These are phyloP conservation scores for Nomada lathburiana DNA, from an alignment of 2,888 invertebrate genomes.

Conservation along the genomic window DNA sequence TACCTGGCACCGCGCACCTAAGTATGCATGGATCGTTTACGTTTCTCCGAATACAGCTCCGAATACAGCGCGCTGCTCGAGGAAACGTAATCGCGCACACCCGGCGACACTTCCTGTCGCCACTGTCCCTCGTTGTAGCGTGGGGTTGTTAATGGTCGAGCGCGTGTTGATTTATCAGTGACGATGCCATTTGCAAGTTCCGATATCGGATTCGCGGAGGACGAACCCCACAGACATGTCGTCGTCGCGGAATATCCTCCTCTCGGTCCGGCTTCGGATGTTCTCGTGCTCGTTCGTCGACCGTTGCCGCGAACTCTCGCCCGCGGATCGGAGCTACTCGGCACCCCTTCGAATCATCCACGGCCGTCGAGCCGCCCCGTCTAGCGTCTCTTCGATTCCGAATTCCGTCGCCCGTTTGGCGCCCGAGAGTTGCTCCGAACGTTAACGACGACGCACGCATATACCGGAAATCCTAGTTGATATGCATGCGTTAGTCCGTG, in stretches of 20 bases:
- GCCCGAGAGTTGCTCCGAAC: conserved; percentile 38
- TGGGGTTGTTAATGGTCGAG: conserved; percentile 9
- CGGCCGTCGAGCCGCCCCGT: conserved; percentile 1
- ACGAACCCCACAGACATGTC: conserved; percentile 77
- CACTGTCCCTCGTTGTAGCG: conserved; percentile 19
- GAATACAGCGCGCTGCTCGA: background rate
- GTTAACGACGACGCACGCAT: conserved; percentile 47
- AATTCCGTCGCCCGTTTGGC: conserved; percentile 40
- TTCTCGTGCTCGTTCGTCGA: conserved; percentile 47
- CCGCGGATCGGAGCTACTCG: conserved; percentile 67
- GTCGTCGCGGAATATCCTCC: conserved; percentile 26
- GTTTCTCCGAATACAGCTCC: background rate
- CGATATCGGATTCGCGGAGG: conserved; percentile 59
- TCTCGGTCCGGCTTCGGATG: conserved; percentile 53
- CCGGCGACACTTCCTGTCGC: conserved; percentile 26
- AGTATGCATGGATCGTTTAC: background rate
- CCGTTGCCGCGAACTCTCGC: conserved; percentile 62
- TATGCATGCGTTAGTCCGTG: background rate
- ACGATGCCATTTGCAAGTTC: conserved; percentile 17
- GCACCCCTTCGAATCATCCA: conserved; percentile 59
- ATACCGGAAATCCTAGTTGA: background rate
- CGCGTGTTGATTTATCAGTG: conserved; percentile 21
- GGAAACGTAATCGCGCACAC: background rate
- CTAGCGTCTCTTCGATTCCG: conserved; percentile 27
- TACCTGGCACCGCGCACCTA: background rate